phyloP scores from a whole-genome alignment of 2,113 vertebrate species.

The Syrmaticus mikado region DNA sequence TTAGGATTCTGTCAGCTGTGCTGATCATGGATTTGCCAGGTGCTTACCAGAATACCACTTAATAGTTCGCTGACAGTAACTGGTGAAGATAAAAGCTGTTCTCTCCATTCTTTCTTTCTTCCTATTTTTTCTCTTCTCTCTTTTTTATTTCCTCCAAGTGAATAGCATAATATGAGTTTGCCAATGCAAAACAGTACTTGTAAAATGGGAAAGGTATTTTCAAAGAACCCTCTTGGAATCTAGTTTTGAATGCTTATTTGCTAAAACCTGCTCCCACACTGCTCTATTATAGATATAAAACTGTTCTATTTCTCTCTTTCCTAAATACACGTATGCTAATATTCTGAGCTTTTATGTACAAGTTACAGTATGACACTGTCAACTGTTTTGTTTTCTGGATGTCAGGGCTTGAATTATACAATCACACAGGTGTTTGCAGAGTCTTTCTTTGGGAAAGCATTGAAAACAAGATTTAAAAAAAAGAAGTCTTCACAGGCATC shows the following conservation, averaged over 20 bases:
- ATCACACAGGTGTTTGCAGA: not conserved
- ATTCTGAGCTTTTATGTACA: not conserved
- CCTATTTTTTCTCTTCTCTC: not conserved
- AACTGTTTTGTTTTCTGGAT: not conserved
- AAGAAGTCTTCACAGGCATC: not conserved
- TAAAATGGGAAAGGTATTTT: not conserved
- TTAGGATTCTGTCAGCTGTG: not conserved
- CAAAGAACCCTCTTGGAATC: not conserved
- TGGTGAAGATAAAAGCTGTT: not conserved
- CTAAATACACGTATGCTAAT: accelerated
- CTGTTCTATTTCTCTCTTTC: not conserved
- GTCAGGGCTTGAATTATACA: not conserved
- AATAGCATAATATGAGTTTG: not conserved
- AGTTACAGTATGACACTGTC: not conserved
- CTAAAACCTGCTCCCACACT: not conserved
- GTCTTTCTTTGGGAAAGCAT: not conserved
- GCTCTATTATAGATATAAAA: not conserved
- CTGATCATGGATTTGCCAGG: not conserved
- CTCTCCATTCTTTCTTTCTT: not conserved
- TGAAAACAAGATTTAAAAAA: not conserved
- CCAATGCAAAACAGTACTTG: not conserved
- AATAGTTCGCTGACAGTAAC: not conserved
- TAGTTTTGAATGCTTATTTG: not conserved
- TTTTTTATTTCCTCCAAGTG: not conserved
- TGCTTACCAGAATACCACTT: not conserved